A percentile compares a stretch with the other conserved stretches of the same genome.
Evolutionary conservation across 2,797 vertebrate species (phyloP).

Genomic region (Gorsachius magnificus): DNA sequence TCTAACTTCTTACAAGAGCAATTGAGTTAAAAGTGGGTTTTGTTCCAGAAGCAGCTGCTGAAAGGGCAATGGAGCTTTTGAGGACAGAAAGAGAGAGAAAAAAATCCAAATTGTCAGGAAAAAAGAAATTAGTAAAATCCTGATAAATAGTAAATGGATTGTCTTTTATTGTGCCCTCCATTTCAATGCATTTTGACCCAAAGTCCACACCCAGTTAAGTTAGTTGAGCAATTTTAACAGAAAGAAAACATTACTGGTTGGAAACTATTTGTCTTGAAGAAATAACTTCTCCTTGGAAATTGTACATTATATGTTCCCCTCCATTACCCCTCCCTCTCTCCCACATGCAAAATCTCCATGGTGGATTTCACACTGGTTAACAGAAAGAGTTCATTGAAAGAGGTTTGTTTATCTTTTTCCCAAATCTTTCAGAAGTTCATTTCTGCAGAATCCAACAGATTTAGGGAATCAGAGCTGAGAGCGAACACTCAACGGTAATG

Average conservation of each 20-base stretch:
- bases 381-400: not conserved
- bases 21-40: not conserved
- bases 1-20: not conserved
- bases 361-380: not conserved
- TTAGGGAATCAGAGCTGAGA: not conserved
- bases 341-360: not conserved
- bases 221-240: not conserved
- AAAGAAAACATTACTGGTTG: not conserved
- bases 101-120: not conserved
- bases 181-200: not conserved
- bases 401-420: not conserved
- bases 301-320: not conserved
- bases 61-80: not conserved
- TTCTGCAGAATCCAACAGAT: not conserved
- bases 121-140: not conserved
- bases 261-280: not conserved
- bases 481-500: accelerated
- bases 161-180: not conserved
- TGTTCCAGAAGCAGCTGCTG: not conserved
- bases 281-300: not conserved
- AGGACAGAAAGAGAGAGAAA: not conserved
- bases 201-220: not conserved
- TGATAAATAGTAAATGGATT: not conserved
- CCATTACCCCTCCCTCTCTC: not conserved
- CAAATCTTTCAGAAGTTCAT: not conserved